A percentile compares a stretch with the other conserved stretches of the same genome.
Evolutionary conservation across 2,113 vertebrate species (phyloP).

Genomic region (Salvator merianae): DNA sequence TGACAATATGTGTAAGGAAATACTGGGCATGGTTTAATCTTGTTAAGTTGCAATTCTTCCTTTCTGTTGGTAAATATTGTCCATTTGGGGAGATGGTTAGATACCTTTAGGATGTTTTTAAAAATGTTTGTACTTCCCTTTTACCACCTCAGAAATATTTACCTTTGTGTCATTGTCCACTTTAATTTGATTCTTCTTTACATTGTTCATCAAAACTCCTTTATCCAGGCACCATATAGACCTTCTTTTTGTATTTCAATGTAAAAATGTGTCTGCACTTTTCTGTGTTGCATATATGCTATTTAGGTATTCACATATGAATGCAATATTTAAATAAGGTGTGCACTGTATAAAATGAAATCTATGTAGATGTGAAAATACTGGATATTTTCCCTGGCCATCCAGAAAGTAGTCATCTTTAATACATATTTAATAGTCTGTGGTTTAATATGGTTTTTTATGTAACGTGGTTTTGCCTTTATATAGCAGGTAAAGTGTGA

Average conservation of each 20-base stretch:
- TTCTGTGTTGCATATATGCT: background rate
- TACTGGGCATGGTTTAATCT: background rate
- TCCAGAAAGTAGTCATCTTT: too few relatives aligned
- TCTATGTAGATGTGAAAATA: too few relatives aligned
- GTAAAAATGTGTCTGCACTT: background rate
- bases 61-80: background rate
- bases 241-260: background rate
- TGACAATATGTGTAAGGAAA: background rate
- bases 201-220: background rate
- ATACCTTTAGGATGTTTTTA: background rate
- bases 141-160: too few relatives aligned
- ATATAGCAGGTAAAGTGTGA: too few relatives aligned
- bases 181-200: background rate
- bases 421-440: too few relatives aligned
- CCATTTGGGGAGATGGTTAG: too few relatives aligned
- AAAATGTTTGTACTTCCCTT: too few relatives aligned
- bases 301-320: background rate
- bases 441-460: too few relatives aligned
- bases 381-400: background rate
- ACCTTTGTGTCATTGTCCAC: too few relatives aligned
- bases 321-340: background rate
- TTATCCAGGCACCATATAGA: too few relatives aligned
- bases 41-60: background rate
- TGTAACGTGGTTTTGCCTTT: too few relatives aligned
- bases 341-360: too few relatives aligned